Evolutionary conservation across 2,797 vertebrate species (phyloP).

Genomic region (Onychomys leucogaster): DNA sequence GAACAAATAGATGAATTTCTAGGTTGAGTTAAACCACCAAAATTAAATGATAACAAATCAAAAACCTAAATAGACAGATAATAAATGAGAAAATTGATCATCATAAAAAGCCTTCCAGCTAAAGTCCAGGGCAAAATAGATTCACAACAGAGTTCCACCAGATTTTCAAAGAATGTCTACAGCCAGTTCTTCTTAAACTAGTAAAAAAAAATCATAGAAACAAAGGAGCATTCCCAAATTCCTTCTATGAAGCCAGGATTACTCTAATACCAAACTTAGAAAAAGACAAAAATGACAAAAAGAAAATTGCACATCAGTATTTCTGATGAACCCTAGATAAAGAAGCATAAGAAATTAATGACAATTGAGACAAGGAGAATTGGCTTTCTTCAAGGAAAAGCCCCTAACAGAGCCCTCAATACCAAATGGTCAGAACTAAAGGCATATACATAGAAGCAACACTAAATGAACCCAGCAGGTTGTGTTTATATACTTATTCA

Average conservation of each 20-base stretch:
- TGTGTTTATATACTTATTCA: neutral
- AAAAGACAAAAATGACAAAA: neutral
- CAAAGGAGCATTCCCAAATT: neutral
- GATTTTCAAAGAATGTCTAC: neutral
- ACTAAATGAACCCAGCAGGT: neutral
- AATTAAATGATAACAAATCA: neutral
- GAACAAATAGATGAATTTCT: neutral
- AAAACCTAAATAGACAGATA: neutral
- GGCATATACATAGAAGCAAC: neutral
- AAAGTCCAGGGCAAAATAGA: neutral
- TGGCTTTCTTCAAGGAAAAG: too few species aligned
- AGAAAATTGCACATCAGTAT: neutral
- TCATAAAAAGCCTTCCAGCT: neutral
- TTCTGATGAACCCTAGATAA: neutral
- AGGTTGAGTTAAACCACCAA: neutral
- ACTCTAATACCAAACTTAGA: neutral
- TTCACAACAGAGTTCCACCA: neutral
- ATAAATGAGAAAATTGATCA: neutral
- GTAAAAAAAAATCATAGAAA: neutral
- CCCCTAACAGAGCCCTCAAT: too few species aligned
- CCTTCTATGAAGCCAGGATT: neutral
- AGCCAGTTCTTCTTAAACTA: neutral
- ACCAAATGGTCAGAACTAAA: neutral
- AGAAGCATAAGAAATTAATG: neutral
- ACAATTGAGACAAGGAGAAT: neutral